phyloP scores from a whole-genome alignment of 2,797 vertebrate genomes.

The Sandelia bainsii region DNA sequence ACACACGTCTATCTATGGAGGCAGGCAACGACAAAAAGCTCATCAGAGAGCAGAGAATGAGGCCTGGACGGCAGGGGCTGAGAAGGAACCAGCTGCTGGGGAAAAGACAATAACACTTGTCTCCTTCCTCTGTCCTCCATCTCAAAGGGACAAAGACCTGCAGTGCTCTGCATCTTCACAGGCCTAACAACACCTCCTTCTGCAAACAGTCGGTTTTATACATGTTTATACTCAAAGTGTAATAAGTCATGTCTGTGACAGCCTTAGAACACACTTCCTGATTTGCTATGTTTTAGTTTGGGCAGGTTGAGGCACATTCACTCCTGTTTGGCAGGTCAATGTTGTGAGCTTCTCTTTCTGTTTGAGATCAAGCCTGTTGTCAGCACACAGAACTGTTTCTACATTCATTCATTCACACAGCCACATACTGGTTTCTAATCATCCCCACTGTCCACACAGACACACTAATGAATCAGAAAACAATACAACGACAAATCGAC shows the following conservation, averaged over 20 bases:
- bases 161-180: background rate
- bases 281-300: no score
- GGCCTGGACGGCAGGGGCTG: constrained; percentile 50
- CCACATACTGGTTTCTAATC: no score
- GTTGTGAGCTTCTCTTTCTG: no score
- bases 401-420: no score
- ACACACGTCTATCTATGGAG: constrained; percentile 21
- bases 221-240: background rate
- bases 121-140: constrained; percentile 11
- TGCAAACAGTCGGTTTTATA: background rate
- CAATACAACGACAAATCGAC: no score
- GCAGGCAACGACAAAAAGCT: constrained; percentile 43
- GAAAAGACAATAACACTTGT: constrained; percentile 62
- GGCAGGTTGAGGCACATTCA: no score
- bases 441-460: no score
- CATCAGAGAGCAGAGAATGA: constrained; percentile 56
- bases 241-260: background rate
- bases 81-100: constrained; percentile 64
- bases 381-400: no score
- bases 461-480: no score
- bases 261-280: no score
- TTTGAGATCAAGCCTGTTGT: no score
- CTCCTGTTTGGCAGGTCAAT: no score
- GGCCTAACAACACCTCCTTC: background rate
- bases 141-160: constrained; percentile 38